Percentiles rank a stretch among this genome's conserved stretches.
These are phyloP conservation scores for Odontocolon sp. DNA, from an alignment of 2,888 invertebrate genomes.

Conservation along the genomic window DNA sequence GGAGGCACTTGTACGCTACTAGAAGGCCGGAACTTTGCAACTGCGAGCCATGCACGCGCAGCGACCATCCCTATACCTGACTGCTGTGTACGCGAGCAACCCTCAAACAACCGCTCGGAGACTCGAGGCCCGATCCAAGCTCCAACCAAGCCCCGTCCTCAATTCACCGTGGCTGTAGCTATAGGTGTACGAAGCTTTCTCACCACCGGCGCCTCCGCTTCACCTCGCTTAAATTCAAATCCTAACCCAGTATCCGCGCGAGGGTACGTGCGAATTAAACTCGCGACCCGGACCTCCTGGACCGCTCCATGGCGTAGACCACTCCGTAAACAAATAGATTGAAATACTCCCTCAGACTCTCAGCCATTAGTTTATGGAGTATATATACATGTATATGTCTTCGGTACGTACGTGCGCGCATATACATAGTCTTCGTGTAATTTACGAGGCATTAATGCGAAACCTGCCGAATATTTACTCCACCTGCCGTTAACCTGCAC, in stretches of 20 bases:
- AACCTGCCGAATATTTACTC: neutral
- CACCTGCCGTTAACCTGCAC: neutral
- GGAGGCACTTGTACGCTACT: constrained; percentile 22
- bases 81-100: constrained; percentile 13
- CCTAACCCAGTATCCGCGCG: constrained; percentile 57
- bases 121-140: constrained; percentile 4
- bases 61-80: constrained; percentile 5
- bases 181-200: constrained; percentile 3
- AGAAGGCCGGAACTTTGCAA: constrained; percentile 30
- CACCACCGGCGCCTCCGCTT: neutral
- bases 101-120: constrained; percentile 29
- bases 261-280: constrained; percentile 35
- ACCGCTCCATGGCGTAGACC: constrained; percentile 6
- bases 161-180: constrained; percentile 28
- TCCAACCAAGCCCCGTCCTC: neutral
- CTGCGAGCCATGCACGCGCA: neutral
- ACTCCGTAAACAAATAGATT: constrained; percentile 42
- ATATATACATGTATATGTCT: neutral
- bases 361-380: neutral
- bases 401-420: neutral
- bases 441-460: neutral
- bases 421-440: neutral
- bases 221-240: constrained; percentile 65
- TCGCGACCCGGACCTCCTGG: neutral
- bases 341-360: constrained; percentile 24